Evolutionary conservation across 1,140 invertebrate genomes (phyloP).

Genomic region (Adelges cooleyi): DNA sequence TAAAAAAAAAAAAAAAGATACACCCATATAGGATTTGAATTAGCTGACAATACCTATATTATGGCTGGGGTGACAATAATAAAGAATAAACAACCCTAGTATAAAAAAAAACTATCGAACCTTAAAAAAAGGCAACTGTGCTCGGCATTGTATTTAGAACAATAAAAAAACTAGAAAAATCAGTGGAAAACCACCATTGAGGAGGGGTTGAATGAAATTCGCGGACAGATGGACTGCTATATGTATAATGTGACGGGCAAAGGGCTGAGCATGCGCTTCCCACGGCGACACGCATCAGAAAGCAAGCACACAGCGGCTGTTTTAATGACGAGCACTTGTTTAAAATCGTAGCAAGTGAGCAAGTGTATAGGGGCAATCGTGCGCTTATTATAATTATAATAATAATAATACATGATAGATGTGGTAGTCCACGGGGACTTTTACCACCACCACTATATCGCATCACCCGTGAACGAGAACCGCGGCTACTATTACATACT

Average conservation of each 20-base stretch:
- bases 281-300: conserved; percentile 22
- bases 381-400: too few relatives aligned
- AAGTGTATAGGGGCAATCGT: neutral
- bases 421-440: neutral
- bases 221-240: neutral
- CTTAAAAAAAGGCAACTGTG: conserved; percentile 7
- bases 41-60: too few relatives aligned
- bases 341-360: neutral
- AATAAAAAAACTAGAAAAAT: conserved; percentile 9
- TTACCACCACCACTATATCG: neutral
- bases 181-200: neutral
- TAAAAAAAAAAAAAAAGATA: too few relatives aligned
- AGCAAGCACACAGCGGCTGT: neutral
- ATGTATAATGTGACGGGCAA: neutral
- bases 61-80: too few relatives aligned
- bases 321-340: conserved; percentile 27
- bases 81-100: too few relatives aligned
- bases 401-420: too few relatives aligned
- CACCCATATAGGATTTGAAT: too few relatives aligned
- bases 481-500: too few relatives aligned
- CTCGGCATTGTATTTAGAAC: neutral
- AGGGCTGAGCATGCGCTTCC: neutral
- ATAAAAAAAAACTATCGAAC: neutral
- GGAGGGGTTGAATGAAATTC: neutral
- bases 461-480: neutral